These are phyloP conservation scores for Dolichopus griseipennis DNA, from an alignment of 2,888 invertebrate species.

Conservation along the genomic window DNA sequence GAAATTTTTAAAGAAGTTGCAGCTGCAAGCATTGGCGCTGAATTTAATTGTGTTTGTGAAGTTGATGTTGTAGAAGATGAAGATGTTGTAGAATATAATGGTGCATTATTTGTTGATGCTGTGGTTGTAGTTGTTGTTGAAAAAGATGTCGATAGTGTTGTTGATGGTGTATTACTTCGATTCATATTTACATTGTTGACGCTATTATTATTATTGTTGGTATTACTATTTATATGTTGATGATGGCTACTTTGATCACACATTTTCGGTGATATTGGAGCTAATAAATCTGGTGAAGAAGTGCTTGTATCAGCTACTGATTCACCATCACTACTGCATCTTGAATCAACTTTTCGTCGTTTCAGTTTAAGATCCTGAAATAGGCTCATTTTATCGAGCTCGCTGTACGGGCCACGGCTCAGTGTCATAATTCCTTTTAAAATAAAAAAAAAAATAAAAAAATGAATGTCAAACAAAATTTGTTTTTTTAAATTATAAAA, in stretches of 20 bases:
- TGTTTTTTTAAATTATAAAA: background rate
- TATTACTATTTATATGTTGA: slow-evolving; percentile 25
- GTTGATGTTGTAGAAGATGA: slow-evolving; percentile 23
- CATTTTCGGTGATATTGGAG: slow-evolving; percentile 76
- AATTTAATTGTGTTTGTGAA: slow-evolving; percentile 14
- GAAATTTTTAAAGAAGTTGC: slow-evolving; percentile 37
- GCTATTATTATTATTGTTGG: slow-evolving; percentile 28
- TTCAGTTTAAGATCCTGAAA: slow-evolving; percentile 97
- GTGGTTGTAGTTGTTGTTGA: slow-evolving; percentile 22
- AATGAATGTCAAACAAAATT: background rate
- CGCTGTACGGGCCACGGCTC: slow-evolving; percentile 89
- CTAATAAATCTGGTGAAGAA: slow-evolving; percentile 78
- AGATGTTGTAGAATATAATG: slow-evolving; percentile 18
- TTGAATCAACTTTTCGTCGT: slow-evolving; percentile 94
- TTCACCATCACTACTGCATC: slow-evolving; percentile 95
- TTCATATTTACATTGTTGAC: slow-evolving; percentile 23
- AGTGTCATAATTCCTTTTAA: slow-evolving; percentile 91
- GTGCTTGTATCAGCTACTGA: slow-evolving; percentile 89
- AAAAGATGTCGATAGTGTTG: slow-evolving; percentile 21
- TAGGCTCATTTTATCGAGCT: slow-evolving; percentile 97
- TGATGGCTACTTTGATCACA: slow-evolving; percentile 42
- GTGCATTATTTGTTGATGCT: slow-evolving; percentile 21
- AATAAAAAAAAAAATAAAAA: slow-evolving; percentile 21
- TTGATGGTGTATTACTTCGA: slow-evolving; percentile 27
- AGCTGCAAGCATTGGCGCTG: slow-evolving; percentile 29